Percentiles rank a stretch among this genome's conserved stretches.
Conservation (phyloP, 2,113 vertebrate species). For the Camelus bactrianus region DNA sequence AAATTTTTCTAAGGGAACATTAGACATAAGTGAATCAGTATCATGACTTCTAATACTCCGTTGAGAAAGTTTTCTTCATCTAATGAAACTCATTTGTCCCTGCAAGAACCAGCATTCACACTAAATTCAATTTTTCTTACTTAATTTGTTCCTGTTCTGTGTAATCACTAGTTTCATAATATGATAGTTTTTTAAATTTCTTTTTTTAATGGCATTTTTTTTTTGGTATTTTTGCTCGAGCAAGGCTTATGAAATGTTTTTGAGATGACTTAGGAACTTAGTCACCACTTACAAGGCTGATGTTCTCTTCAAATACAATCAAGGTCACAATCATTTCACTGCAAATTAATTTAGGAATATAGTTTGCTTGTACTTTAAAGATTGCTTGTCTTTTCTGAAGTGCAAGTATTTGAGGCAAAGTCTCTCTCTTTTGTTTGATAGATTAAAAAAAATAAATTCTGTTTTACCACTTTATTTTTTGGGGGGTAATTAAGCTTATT, state of each 20-base stretch:
- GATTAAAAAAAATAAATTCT: too few species aligned
- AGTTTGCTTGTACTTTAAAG: conserved; percentile 34
- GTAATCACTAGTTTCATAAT: conserved; percentile 41
- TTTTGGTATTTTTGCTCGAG: conserved; percentile 38
- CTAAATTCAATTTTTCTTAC: conserved; percentile 27
- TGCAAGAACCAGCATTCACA: conserved; percentile 12
- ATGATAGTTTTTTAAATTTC: not conserved
- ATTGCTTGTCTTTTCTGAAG: conserved; percentile 23
- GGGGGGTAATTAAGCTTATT: too few species aligned
- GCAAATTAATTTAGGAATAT: not conserved
- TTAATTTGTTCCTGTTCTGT: conserved; percentile 63
- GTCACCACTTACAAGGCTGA: not conserved
- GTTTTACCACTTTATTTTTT: too few species aligned
- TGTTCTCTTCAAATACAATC: not conserved
- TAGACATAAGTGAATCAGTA: not conserved
- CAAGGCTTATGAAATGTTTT: not conserved
- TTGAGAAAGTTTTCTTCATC: conserved; percentile 46
- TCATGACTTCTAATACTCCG: conserved; percentile 28
- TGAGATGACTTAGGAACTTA: not conserved
- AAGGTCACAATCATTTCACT: not conserved
- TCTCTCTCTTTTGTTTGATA: not conserved
- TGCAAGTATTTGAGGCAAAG: not conserved
- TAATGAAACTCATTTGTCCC: conserved; percentile 25
- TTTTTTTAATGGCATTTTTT: not conserved
- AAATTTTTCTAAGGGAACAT: conserved; percentile 3